These are phyloP conservation scores for Cossypha niveicapilla DNA, from an alignment of 2,797 vertebrate genomes.

Conservation along the genomic window DNA sequence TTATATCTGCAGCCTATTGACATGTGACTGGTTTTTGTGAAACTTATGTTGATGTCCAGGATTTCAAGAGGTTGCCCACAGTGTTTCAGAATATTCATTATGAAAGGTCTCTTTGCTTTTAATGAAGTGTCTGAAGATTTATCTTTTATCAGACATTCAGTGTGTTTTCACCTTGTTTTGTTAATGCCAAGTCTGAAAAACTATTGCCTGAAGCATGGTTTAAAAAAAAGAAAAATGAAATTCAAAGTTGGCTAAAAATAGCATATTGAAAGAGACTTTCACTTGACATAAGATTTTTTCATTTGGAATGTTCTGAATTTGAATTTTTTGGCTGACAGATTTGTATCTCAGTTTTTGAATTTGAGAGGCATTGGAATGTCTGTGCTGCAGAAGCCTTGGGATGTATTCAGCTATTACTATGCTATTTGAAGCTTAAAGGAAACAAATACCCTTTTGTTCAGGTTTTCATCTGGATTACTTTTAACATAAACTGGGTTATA, in stretches of 20 bases:
- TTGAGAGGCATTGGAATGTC: neutral
- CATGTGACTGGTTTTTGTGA: neutral
- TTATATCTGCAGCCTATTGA: neutral
- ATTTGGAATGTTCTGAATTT: neutral
- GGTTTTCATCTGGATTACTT: neutral
- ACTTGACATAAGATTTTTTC: neutral
- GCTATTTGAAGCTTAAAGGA: neutral
- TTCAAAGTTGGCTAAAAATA: neutral
- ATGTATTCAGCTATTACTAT: neutral
- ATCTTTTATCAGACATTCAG: neutral
- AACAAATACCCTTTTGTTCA: neutral
- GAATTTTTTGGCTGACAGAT: neutral
- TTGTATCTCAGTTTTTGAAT: neutral
- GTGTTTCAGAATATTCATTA: neutral
- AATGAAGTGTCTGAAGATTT: neutral
- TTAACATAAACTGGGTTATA: neutral
- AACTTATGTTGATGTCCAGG: neutral
- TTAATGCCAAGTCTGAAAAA: neutral
- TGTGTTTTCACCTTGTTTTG: neutral
- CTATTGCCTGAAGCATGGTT: neutral
- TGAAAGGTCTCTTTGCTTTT: neutral
- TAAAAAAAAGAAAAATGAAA: neutral
- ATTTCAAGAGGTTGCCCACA: neutral
- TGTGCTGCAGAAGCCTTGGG: neutral
- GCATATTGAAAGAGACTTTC: neutral